Evolutionary conservation across 2,113 vertebrate genomes (phyloP).

Genomic region (Callipepla californica): DNA sequence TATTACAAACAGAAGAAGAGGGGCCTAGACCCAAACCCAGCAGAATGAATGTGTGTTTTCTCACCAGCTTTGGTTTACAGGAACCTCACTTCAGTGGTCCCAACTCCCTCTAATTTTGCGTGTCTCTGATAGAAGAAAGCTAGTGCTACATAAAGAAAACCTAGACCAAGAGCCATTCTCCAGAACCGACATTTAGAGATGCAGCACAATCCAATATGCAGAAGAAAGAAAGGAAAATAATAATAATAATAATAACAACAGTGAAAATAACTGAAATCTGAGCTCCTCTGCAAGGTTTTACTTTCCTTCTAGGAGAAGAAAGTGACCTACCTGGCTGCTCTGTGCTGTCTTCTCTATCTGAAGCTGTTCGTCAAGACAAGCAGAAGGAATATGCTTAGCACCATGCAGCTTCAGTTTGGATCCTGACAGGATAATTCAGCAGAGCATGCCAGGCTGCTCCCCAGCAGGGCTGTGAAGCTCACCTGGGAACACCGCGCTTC

Average conservation of each 20-base stretch:
- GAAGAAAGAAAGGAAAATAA: neutral
- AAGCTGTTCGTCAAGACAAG: neutral
- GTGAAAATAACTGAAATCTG: neutral
- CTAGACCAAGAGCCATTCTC: neutral
- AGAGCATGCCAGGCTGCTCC: neutral
- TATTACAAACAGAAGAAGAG: neutral
- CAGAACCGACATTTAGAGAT: neutral
- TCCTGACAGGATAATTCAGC: neutral
- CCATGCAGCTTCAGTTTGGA: neutral
- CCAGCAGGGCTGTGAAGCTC: accelerated
- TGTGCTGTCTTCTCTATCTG: neutral
- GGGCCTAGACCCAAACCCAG: neutral
- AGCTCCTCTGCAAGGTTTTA: neutral
- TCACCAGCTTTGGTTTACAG: neutral
- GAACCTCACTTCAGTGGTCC: neutral
- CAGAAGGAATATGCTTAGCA: neutral
- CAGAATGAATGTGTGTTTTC: neutral
- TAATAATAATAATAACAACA: neutral
- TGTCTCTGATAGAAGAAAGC: neutral
- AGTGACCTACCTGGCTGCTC: conserved; percentile 16
- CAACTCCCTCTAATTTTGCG: neutral
- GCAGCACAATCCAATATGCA: neutral
- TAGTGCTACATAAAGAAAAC: neutral
- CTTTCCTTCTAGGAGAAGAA: neutral
- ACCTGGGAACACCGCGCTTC: neutral